phyloP scores from a whole-genome alignment of 2,888 invertebrate genomes.

The Penaeus monodon region DNA sequence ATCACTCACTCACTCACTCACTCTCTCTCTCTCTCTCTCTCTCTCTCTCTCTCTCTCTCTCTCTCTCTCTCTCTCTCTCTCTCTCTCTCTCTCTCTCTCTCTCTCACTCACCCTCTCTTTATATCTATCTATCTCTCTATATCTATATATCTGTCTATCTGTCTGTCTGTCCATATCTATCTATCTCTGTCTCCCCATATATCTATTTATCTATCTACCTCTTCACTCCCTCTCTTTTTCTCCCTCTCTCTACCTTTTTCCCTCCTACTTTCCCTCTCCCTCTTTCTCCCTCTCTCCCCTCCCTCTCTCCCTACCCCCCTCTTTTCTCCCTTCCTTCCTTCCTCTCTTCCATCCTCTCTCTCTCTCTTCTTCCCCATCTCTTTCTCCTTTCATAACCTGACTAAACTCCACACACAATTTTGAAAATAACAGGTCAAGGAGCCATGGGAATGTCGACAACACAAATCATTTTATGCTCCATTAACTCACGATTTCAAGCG shows the following conservation, averaged over 20 bases:
- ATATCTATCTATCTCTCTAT: background rate
- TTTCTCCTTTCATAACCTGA: too few relatives aligned
- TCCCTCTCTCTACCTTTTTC: background rate
- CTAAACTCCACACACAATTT: too few relatives aligned
- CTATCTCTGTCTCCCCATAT: background rate
- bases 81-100: too few relatives aligned
- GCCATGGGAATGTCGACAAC: too few relatives aligned
- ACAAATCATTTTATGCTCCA: too few relatives aligned
- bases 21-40: background rate
- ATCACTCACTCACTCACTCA: too few relatives aligned
- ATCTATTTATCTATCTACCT: background rate
- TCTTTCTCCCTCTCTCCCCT: background rate
- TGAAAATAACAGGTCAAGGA: too few relatives aligned
- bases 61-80: too few relatives aligned
- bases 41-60: background rate
- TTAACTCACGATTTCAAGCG: too few relatives aligned
- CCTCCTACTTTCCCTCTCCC: background rate
- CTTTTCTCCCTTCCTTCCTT: background rate
- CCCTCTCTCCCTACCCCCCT: background rate
- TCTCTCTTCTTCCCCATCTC: too few relatives aligned
- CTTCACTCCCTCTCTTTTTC: background rate
- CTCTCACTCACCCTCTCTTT: background rate
- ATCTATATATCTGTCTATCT: constrained; percentile 14
- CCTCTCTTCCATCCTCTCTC: too few relatives aligned
- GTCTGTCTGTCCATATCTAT: background rate